Conservation (phyloP, 2,113 vertebrate genomes). For the Syrmaticus mikado region DNA sequence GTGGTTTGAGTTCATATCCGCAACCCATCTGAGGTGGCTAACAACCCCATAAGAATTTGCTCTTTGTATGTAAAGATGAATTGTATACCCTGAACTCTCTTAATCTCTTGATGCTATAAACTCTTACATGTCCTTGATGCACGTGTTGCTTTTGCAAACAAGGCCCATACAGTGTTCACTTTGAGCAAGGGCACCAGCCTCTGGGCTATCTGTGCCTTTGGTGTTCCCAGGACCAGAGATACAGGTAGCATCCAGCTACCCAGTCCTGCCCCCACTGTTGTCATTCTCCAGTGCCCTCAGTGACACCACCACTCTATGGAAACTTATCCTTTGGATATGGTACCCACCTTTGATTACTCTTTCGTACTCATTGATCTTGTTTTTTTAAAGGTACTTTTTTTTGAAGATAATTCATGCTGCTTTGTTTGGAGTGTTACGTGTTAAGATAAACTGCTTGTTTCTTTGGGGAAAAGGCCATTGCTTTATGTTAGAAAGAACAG, state of each 20-base stretch:
- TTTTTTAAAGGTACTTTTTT: background rate
- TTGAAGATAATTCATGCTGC: background rate
- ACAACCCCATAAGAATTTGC: constrained; percentile 18
- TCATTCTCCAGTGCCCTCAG: background rate
- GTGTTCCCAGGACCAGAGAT: background rate
- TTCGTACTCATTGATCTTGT: accelerated
- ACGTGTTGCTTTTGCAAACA: background rate
- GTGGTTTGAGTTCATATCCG: constrained; percentile 29
- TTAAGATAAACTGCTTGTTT: background rate
- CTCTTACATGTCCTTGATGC: background rate
- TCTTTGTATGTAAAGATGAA: constrained; percentile 26
- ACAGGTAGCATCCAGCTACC: background rate
- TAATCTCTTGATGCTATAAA: constrained; percentile 39
- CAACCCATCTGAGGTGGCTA: background rate
- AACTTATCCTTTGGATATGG: accelerated
- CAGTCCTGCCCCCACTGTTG: background rate
- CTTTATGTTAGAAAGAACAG: background rate
- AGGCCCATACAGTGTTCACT: background rate
- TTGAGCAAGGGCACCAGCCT: background rate
- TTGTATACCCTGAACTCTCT: constrained; percentile 1
- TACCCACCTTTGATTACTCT: background rate
- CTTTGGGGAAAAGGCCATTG: background rate
- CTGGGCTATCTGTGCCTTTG: background rate
- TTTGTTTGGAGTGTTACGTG: background rate
- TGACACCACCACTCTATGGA: background rate